These are phyloP conservation scores for Plagodis pulveraria DNA, from an alignment of 2,888 invertebrate species.

Conservation along the genomic window DNA sequence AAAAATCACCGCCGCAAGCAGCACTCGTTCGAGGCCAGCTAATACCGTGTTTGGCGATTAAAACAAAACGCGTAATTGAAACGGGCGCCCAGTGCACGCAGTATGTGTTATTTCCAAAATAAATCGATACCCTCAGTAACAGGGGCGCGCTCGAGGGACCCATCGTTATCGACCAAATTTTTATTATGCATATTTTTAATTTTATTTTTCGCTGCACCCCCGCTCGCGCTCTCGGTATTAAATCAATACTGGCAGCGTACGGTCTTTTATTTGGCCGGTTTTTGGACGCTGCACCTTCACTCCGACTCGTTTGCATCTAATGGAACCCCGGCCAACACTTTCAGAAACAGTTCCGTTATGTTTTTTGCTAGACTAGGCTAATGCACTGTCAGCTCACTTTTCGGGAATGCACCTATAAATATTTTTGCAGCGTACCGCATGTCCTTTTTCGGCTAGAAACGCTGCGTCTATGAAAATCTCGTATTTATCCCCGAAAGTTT, in stretches of 20 bases:
- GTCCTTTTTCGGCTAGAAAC: conserved; percentile 9
- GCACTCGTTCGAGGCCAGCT: background rate
- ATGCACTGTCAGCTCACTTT: conserved; percentile 38
- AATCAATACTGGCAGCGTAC: conserved; percentile 47
- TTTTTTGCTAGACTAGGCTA: conserved; percentile 42
- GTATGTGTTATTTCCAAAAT: conserved; percentile 44
- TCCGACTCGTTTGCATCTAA: conserved; percentile 34
- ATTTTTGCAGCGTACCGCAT: conserved; percentile 1
- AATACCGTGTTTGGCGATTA: conserved; percentile 7
- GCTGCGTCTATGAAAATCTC: background rate
- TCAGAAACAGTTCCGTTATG: conserved; percentile 31
- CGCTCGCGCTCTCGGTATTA: conserved; percentile 45
- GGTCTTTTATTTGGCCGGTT: conserved; percentile 37
- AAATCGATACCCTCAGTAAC: conserved; percentile 59
- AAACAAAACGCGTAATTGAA: conserved; percentile 8
- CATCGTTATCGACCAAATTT: conserved; percentile 78
- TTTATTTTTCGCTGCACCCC: conserved; percentile 74
- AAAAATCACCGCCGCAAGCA: background rate
- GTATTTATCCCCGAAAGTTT: background rate
- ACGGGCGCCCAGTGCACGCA: conserved; percentile 8
- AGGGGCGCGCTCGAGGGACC: conserved; percentile 55
- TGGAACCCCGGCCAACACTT: conserved; percentile 34
- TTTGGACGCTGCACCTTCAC: conserved; percentile 32
- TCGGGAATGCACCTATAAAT: conserved; percentile 3
- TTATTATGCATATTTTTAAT: conserved; percentile 79